phyloP scores from a whole-genome alignment of 1,140 invertebrate genomes.

The Drosophila orosa region DNA sequence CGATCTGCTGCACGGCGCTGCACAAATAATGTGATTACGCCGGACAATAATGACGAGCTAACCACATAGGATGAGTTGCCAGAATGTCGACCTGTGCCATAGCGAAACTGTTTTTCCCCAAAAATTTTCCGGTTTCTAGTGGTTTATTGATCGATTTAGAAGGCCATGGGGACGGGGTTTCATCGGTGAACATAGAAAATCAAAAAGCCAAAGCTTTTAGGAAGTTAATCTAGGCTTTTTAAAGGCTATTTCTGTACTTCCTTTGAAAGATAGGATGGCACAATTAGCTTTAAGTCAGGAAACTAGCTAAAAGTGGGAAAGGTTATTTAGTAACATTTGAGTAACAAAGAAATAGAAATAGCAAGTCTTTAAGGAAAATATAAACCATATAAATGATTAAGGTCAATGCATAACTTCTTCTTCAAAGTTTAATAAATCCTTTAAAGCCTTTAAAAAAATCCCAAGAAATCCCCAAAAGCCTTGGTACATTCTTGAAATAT shows the following conservation, averaged over 20 bases:
- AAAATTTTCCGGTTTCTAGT: background rate
- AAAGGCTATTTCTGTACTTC: no score
- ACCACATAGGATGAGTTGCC: conserved; percentile 24
- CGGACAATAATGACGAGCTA: conserved; percentile 36
- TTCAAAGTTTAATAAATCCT: background rate
- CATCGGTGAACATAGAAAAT: background rate
- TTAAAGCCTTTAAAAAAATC: background rate
- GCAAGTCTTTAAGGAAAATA: background rate
- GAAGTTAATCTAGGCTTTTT: conserved; percentile 2
- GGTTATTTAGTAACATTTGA: no score
- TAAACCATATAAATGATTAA: background rate
- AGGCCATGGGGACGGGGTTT: background rate
- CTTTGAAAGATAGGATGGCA: no score
- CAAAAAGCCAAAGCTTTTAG: background rate
- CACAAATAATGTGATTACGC: conserved; percentile 40
- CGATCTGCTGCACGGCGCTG: conserved; percentile 32
- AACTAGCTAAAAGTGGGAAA: background rate
- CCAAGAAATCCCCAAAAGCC: background rate
- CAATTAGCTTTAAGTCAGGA: background rate
- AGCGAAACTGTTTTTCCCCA: background rate
- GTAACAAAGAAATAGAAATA: background rate
- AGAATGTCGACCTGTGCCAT: conserved; percentile 4
- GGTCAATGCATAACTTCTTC: no score
- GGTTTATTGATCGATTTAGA: conserved; percentile 34
- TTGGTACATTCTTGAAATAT: conserved; percentile 6